Evolutionary conservation across 2,113 vertebrate genomes (phyloP).

Genomic region (Sapajus apella): DNA sequence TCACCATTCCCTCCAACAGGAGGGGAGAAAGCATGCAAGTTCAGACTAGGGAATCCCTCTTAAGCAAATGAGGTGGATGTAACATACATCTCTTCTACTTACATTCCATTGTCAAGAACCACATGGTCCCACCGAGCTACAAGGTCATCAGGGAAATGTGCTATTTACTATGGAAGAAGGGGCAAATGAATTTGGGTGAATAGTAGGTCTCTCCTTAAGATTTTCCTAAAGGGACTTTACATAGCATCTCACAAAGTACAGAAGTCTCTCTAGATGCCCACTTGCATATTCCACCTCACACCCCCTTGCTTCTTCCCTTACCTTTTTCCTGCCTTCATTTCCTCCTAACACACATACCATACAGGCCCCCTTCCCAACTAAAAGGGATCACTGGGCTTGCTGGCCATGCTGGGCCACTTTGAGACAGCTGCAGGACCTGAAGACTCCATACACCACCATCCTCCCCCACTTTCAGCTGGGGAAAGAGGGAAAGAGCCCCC

Average conservation of each 20-base stretch:
- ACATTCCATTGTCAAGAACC: background rate
- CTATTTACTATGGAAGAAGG: background rate
- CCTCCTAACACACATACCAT: fast-evolving
- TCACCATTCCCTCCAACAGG: background rate
- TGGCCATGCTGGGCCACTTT: background rate
- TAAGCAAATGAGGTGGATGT: background rate
- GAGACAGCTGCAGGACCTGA: background rate
- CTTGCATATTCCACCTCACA: too few species aligned
- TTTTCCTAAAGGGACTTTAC: background rate
- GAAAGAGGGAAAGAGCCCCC: background rate
- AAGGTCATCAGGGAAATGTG: background rate
- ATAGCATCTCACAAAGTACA: background rate
- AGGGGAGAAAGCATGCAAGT: background rate
- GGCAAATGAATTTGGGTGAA: background rate
- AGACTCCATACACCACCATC: background rate
- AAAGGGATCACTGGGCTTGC: background rate
- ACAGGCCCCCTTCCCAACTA: background rate
- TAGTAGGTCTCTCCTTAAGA: background rate
- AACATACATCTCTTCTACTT: background rate
- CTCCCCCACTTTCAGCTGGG: background rate
- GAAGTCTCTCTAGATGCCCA: background rate
- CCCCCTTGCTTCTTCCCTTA: background rate
- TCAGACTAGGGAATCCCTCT: background rate
- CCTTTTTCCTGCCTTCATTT: background rate
- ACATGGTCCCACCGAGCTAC: background rate